Percentiles rank a stretch among this genome's conserved stretches.
Evolutionary conservation across 2,888 invertebrate genomes (phyloP).

Genomic region (Melanargia galathea): DNA sequence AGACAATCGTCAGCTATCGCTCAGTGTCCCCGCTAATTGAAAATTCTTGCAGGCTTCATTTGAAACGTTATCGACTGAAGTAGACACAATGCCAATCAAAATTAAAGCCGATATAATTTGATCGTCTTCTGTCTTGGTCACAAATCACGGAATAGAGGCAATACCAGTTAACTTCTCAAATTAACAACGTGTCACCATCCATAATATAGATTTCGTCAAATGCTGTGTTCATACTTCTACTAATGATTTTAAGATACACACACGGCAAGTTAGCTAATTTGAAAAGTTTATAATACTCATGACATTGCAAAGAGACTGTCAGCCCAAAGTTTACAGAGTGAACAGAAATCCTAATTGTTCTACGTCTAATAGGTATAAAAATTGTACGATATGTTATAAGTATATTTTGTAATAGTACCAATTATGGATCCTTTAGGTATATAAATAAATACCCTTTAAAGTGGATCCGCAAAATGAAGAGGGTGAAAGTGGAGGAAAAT

Average conservation of each 20-base stretch:
- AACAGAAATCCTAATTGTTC: conserved; percentile 30
- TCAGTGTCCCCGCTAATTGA: conserved; percentile 80
- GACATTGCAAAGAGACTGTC: conserved; percentile 35
- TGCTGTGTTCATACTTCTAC: too few relatives aligned
- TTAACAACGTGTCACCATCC: not conserved
- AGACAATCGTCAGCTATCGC: conserved; percentile 78
- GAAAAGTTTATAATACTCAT: too few relatives aligned
- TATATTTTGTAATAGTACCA: conserved; percentile 68
- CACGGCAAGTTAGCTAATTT: too few relatives aligned
- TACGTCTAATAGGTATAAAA: conserved; percentile 45
- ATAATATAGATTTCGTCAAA: too few relatives aligned
- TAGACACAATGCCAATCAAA: conserved; percentile 60
- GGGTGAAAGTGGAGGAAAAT: conserved; percentile 74
- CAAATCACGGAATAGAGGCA: conserved; percentile 42
- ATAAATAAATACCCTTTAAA: conserved; percentile 75
- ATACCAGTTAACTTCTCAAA: not conserved
- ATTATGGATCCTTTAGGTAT: conserved; percentile 75
- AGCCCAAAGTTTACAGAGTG: conserved; percentile 24
- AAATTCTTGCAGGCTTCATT: conserved; percentile 77
- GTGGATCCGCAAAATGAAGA: conserved; percentile 71
- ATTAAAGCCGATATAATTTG: conserved; percentile 61
- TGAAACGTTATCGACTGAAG: conserved; percentile 73
- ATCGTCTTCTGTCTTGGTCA: conserved; percentile 53
- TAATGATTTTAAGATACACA: too few relatives aligned
- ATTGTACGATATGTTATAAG: conserved; percentile 58